Base-by-base conservation (phyloP, 2,888 invertebrate genomes). In the Lepidocyrtinus sp. region DNA sequence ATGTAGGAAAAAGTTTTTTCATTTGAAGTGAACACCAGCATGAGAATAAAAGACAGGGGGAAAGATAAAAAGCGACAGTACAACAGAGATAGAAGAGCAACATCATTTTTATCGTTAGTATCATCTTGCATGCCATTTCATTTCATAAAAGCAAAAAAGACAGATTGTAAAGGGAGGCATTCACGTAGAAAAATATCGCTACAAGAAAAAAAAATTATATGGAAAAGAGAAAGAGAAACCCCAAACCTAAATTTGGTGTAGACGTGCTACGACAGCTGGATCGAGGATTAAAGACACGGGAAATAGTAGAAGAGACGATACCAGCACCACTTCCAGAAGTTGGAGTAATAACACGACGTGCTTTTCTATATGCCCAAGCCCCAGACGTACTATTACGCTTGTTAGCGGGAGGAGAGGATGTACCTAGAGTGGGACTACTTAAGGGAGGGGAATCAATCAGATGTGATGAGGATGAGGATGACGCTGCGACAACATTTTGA, bases 241-340 rank as follows among this genome's bases (percentile, higher is more conserved):
- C 71, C 82, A 80, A 90, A 96, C 96, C 96, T 96, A 97, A 91
- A 91, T 96, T 95, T 88, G 96, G 96, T 89, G 96, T 96, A 88
- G 96, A 96, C 88, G 93, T 94, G 90, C 95, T 95, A 87, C 91
- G 89, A 87, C 90, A 90, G 84, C 76, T 72, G 72, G 81, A 89
- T 89, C 82, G 88, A 87, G 86, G 88, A 88, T 85, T 89, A 87
- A 85, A 79, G 68, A 79, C 78, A 64, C 78, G 78, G 55, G 78
- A 79, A n/a, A 79, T 62, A 72, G 77, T 61, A 63, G 78, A 79
- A 62, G 72, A 71, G 81, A 65, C 22, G 61, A 36, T 64, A 77
- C 62, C 67, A 19, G 61, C 73, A 67, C 72, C 81, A 75, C 55
- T 73, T 76, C 76, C 73, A 75, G 63, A 50, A 68, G 70, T 45